Conservation (phyloP, 2,113 vertebrate species). For the Hylia prasina region DNA sequence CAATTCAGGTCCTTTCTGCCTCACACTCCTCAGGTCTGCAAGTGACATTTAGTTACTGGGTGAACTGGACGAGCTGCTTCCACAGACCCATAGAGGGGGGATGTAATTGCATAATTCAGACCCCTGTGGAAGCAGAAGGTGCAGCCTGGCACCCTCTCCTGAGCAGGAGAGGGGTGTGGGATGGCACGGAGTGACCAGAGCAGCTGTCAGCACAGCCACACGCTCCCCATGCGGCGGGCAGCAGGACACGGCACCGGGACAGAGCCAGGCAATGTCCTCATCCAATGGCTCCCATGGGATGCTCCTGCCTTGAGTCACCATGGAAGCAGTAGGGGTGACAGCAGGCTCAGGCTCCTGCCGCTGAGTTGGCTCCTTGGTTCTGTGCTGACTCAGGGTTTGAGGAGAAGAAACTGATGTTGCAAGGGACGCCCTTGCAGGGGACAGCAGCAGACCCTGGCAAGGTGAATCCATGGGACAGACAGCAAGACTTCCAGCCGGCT, state of each 20-base stretch:
- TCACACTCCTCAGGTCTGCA: neutral
- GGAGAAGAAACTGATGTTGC: neutral
- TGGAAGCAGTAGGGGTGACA: neutral
- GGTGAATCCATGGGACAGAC: fast-evolving
- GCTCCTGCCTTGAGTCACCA: neutral
- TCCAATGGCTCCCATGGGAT: neutral
- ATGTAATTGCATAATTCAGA: neutral
- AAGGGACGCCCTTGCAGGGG: neutral
- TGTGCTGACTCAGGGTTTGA: neutral
- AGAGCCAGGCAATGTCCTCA: fast-evolving
- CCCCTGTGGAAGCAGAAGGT: neutral
- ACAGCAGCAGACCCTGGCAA: fast-evolving
- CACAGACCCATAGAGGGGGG: neutral
- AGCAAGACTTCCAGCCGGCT: neutral
- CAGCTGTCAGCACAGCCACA: neutral
- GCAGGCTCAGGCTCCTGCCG: neutral
- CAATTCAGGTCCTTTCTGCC: neutral
- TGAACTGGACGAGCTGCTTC: neutral
- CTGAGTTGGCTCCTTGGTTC: neutral
- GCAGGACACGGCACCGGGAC: fast-evolving
- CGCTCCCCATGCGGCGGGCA: neutral
- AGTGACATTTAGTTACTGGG: neutral
- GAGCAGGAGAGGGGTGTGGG: neutral
- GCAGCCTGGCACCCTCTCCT: neutral
- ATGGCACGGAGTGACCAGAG: neutral